These are phyloP conservation scores for Synergus umbraculus DNA, from an alignment of 2,888 invertebrate species.

Conservation along the genomic window DNA sequence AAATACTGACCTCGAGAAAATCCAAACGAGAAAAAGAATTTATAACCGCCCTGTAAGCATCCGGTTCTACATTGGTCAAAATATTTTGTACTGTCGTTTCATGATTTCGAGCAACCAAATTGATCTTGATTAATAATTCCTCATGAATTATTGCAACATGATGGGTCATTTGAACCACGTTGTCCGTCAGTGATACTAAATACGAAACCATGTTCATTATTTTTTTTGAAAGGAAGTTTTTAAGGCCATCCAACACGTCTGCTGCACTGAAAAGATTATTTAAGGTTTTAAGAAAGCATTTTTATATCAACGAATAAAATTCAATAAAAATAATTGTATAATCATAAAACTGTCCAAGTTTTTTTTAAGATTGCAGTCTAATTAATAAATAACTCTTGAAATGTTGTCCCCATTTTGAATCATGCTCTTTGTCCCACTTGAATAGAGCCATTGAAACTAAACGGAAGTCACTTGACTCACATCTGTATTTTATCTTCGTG, in stretches of 20 bases:
- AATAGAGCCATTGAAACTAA: background rate
- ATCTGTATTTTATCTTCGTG: slow-evolving; percentile 62
- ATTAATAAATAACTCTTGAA: background rate
- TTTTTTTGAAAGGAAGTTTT: slow-evolving; percentile 61
- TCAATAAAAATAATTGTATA: background rate
- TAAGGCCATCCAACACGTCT: slow-evolving; percentile 64
- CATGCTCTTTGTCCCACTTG: background rate
- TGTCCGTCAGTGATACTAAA: slow-evolving; percentile 62
- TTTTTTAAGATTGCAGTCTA: background rate
- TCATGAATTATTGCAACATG: slow-evolving; percentile 68
- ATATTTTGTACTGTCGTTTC: slow-evolving; percentile 61
- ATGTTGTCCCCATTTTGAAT: slow-evolving; percentile 9
- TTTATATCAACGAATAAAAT: background rate
- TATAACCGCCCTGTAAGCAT: slow-evolving; percentile 62
- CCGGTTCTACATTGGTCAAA: slow-evolving; percentile 62
- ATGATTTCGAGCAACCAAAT: slow-evolving; percentile 62
- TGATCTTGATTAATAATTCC: slow-evolving; percentile 61
- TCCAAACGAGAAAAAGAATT: slow-evolving; percentile 63
- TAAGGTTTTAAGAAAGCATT: background rate
- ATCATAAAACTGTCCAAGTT: background rate
- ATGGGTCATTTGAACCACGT: slow-evolving; percentile 62
- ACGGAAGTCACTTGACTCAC: slow-evolving; percentile 55
- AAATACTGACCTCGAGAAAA: slow-evolving; percentile 61
- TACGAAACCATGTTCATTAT: slow-evolving; percentile 66
- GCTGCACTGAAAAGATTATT: slow-evolving; percentile 63